These are phyloP conservation scores for Tachysurus vachellii DNA, from an alignment of 2,113 vertebrate species.

Conservation along the genomic window DNA sequence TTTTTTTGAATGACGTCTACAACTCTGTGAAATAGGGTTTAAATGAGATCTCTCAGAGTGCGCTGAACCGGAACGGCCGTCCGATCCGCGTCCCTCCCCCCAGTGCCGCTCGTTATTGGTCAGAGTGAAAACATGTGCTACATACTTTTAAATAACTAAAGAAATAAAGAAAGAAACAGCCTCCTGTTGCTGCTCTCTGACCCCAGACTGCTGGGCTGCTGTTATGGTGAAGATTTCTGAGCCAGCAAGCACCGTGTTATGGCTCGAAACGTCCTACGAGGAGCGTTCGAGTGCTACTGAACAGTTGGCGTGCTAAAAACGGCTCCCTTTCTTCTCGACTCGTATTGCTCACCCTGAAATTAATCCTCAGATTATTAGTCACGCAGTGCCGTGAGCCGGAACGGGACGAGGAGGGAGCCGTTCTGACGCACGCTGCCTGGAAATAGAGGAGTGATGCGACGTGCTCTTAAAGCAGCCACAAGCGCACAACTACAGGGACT, in stretches of 20 bases:
- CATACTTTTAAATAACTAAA: neutral
- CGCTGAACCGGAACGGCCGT: constrained; percentile 54
- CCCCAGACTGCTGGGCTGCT: neutral
- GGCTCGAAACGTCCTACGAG: neutral
- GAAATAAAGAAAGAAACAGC: neutral
- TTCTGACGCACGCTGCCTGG: constrained; percentile 36
- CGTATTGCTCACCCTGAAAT: constrained; percentile 44
- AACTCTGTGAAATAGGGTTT: constrained; percentile 45
- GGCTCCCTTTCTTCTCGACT: constrained; percentile 46
- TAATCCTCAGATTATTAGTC: constrained; percentile 52
- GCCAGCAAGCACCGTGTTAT: neutral
- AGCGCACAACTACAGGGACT: constrained; percentile 16
- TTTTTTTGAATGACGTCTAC: neutral
- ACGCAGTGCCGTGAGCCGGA: constrained; percentile 40
- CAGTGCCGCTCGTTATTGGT: neutral
- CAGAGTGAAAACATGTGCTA: neutral
- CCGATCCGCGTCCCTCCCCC: neutral
- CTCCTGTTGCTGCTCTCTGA: neutral
- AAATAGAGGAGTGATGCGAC: constrained; percentile 36
- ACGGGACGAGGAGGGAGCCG: constrained; percentile 22
- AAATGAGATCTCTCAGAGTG: constrained; percentile 49
- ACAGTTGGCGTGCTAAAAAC: constrained; percentile 49
- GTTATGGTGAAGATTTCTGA: neutral
- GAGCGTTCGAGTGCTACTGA: neutral
- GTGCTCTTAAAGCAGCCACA: constrained; percentile 41